A percentile compares a stretch with the other conserved stretches of the same genome.
Evolutionary conservation across 2,888 invertebrate genomes (phyloP).

Genomic region (Oscheius sp.): DNA sequence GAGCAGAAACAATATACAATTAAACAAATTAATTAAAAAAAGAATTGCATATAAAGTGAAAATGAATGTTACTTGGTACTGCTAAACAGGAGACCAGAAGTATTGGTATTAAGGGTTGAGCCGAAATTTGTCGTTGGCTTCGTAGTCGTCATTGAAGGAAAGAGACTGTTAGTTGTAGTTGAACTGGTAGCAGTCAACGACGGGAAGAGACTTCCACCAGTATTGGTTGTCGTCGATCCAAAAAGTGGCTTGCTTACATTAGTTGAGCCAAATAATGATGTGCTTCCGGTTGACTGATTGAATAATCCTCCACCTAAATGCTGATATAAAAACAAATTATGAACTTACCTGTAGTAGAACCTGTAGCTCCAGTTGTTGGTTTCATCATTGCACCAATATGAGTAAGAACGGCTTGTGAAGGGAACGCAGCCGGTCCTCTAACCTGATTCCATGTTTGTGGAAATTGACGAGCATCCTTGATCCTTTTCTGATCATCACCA

Average conservation of each 20-base stretch:
- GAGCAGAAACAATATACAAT: neutral
- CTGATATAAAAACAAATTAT: neutral
- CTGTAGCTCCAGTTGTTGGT: constrained; percentile 5
- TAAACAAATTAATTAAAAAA: no score
- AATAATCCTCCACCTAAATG: constrained; percentile 19
- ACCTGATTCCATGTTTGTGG: constrained; percentile 17
- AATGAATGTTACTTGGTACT: constrained; percentile 38
- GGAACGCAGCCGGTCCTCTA: constrained; percentile 26
- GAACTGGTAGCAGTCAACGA: constrained; percentile 29
- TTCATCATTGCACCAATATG: constrained; percentile 27
- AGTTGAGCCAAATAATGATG: constrained; percentile 38
- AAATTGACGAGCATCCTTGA: neutral
- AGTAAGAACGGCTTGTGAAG: constrained; percentile 19
- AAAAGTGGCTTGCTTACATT: constrained; percentile 24
- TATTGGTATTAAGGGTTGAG: constrained; percentile 21
- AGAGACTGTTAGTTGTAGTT: constrained; percentile 28
- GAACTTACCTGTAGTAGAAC: neutral
- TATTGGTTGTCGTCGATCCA: constrained; percentile 16
- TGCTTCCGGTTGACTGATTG: constrained; percentile 35
- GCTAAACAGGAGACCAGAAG: constrained; percentile 48
- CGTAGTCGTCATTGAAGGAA: neutral
- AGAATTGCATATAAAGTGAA: neutral
- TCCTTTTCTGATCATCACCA: constrained; percentile 1
- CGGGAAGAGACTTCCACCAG: constrained; percentile 16
- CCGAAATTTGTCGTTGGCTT: constrained; percentile 35